Base-by-base conservation (phyloP, 2,888 invertebrate species). In the Neoitamus cyanurus region DNA sequence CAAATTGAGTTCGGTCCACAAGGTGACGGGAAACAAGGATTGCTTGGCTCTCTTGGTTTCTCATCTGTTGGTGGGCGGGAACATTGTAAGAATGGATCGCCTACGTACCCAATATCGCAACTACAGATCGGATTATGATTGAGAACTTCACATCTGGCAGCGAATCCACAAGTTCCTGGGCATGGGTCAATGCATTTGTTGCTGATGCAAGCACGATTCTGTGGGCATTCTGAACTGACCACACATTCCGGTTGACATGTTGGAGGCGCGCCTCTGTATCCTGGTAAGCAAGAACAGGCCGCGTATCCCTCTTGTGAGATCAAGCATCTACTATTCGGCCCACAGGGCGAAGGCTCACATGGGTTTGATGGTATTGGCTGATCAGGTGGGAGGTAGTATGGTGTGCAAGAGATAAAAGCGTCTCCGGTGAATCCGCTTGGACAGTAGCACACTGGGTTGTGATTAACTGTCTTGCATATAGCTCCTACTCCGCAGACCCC, bases 91-190 rank as follows among this genome's bases (percentile, higher is more conserved):
- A 96, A 97, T 72, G 97, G 97, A 94, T 97, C 96, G 11, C 97
- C 97, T 85, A 94, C 93, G 89, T 94, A 93, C 42, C 94, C 95
- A 25, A 92, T 91, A 37, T 94, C 94, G 90, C 97, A 97, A 87
- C 94, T 95, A 89, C 97, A 97, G 87, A 97, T 94, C 2, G 97
- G 97, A 90, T 96, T 96, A 89, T 97, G 97, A 89, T 96, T 96
- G 31, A 96, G 93, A 0, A 96, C 96, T 77, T 94, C 93, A 89
- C 97, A 97, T 58, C 94, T 91, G 0, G 97, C 96, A 85, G 94
- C 94, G 2, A 93, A 90, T 20, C 97, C 97, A 90, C 97, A 97
- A 85, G 95, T 95, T 72, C 96, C 96, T 25, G 94, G 94, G 88
- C 97, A 97, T n/a, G 97, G 96, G 91, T 97, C 95, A 0, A 94